These are phyloP conservation scores for Petromus typicus DNA, from an alignment of 2,113 vertebrate genomes.

Conservation along the genomic window DNA sequence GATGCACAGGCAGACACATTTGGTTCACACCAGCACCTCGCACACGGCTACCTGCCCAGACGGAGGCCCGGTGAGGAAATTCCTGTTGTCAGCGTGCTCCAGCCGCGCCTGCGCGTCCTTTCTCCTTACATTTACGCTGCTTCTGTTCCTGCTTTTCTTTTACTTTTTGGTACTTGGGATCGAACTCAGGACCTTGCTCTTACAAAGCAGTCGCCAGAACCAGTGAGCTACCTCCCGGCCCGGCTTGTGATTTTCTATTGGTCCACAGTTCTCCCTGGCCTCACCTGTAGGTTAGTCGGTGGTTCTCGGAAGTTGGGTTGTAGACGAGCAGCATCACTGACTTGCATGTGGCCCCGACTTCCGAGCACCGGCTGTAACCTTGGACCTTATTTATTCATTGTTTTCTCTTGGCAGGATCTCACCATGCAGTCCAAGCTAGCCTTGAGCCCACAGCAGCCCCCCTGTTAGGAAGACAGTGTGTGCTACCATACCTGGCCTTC, in stretches of 20 bases:
- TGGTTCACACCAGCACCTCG: not conserved
- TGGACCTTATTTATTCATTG: not conserved
- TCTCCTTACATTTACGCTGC: not conserved
- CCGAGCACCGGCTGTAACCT: not conserved
- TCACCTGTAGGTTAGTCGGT: not conserved
- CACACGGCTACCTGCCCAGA: constrained; percentile 49
- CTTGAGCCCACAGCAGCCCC: not conserved
- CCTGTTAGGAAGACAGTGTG: not conserved
- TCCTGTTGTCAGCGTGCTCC: not conserved
- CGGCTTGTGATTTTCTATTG: not conserved
- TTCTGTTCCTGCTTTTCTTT: not conserved
- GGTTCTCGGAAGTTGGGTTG: not conserved
- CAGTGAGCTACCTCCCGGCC: too few species aligned
- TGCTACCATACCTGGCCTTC: not conserved
- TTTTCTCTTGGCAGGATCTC: not conserved
- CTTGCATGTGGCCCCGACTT: not conserved
- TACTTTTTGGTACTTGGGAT: too few species aligned
- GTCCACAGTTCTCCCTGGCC: not conserved
- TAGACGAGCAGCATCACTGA: not conserved
- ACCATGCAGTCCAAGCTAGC: not conserved
- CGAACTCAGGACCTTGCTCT: too few species aligned
- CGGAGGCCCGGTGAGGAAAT: constrained; percentile 56
- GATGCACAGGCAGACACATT: constrained; percentile 13
- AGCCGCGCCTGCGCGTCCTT: not conserved
- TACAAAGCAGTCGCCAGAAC: too few species aligned